Evolutionary conservation across 1,140 invertebrate species (phyloP), one percentile per base, ranked within the genome.

Genomic region (Dendrolimus punctatus): DNA sequence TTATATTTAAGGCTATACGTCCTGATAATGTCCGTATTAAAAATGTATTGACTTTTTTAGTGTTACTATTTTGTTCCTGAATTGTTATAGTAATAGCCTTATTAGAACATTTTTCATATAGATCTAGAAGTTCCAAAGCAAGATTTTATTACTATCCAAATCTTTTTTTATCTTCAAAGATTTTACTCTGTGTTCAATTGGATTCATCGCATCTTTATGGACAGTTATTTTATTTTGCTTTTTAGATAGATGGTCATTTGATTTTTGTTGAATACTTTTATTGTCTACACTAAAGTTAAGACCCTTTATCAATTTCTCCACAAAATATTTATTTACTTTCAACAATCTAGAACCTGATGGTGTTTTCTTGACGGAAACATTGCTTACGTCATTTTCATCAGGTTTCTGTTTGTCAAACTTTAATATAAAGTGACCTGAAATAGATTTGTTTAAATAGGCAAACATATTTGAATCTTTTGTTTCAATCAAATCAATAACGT

Each of bases 311-410:
- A 50, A 10, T 41, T 50, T 40, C 6, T 60, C 44, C 4, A 67
- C 46, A 44, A 60, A 49, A 8, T 49, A 52, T 46, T 74, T 62
- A 48, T 64, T 45, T n/a, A 63, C 50, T 55, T 68, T 57, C 50
- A 74, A 54, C 44, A 60, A 40, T 10, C 64, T 59, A 44, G 58
- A 64, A 41, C 67, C 73, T 5, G 67, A 71, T 39, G 55, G 47
- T 37, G 70, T 64, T 37, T 50, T 64, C 40, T 65, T 65, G 7
- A 66, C 53, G 44, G 48, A 41, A 51, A 71, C 55, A 38, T 49
- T 46, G 23, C 46, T 4, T n/a, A 43, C 37, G 8, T 23, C 45
- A 40, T 38, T 45, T 54, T 57, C 46, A 45, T 51, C 45, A 10
- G 49, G 9, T 2, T 23, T 50, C 10, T 58, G 45, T 42, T 39